Evolutionary conservation across 2,113 vertebrate genomes (phyloP), one percentile per base, ranked within the genome.

Genomic region (Syngnathus scovelli): DNA sequence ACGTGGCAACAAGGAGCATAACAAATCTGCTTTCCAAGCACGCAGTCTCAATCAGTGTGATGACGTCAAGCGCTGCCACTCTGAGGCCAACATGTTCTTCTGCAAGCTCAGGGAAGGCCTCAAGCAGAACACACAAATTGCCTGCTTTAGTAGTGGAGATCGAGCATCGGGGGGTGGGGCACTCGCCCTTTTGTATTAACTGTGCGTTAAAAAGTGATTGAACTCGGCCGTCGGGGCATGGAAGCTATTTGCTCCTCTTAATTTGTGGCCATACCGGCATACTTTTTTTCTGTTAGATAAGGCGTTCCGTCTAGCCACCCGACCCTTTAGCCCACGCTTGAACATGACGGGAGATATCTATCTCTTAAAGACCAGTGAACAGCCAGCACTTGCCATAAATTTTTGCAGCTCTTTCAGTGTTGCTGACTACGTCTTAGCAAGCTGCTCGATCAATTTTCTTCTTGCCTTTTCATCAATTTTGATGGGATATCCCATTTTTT

Each of bases 1-100:
- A 56, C 46, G 15, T 61, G 33, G 16, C 64, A 78, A 70, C 71
- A 81, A 75, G 56, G 72, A 79, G 65, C 76, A 75, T 58, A 80
- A 72, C 52, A 69, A 67, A 60, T 61, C 63, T 74, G 68, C 74
- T 80, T 79, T 78, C 60, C 23, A 56, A 43, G 46, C 48, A 64
- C 64, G 51, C 71, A 66, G 80, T 71, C 70, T 85, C 78, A 77
- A 61, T 56, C 5, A 21, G 68, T 10, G 15, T 11, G 44, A 13
- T 80, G 73, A 84, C 44, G 64, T 83, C 76, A 81, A 63, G 64
- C 52, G 5, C 36, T 52, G 0, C 23, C 60, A 19, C 19, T 64
- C 67, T 13, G 33, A 69, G 79, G 72, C 70, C 71, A 77, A 8
- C 33, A 16, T 55, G 62, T 68, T 71, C 61, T 44, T 44, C 43